Evolutionary conservation across 2,113 vertebrate species (phyloP).

Genomic region (Rhizomys pruinosus): DNA sequence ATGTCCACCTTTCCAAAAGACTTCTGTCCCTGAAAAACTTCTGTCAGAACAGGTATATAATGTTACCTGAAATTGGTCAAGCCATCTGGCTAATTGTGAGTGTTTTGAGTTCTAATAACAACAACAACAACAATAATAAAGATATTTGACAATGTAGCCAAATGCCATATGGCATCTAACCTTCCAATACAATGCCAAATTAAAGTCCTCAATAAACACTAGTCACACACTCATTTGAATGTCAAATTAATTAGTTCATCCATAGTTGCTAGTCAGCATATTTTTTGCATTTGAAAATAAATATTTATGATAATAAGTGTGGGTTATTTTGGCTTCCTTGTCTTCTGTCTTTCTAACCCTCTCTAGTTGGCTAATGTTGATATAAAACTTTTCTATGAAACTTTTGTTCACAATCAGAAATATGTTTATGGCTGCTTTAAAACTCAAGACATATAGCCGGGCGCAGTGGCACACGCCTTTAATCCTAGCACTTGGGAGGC

Average conservation of each 20-base stretch:
- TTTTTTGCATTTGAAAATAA: slow-evolving; percentile 39
- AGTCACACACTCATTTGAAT: slow-evolving; percentile 19
- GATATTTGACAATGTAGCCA: background rate
- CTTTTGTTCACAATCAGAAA: background rate
- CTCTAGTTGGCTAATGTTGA: background rate
- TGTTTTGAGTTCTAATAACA: slow-evolving; percentile 17
- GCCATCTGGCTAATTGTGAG: background rate
- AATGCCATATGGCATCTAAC: background rate
- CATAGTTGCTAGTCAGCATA: background rate
- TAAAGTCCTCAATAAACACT: slow-evolving; percentile 22
- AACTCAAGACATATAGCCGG: no score
- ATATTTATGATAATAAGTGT: no score
- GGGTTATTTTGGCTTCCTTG: background rate
- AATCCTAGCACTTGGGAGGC: no score
- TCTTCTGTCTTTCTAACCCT: background rate
- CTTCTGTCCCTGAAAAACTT: background rate
- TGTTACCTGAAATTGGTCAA: slow-evolving; percentile 9
- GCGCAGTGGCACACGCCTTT: no score
- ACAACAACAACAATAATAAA: slow-evolving; percentile 51
- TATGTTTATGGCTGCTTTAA: background rate
- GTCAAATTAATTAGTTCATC: slow-evolving; percentile 12
- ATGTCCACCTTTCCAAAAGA: background rate
- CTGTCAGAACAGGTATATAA: background rate
- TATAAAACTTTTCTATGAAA: background rate
- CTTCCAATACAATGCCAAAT: slow-evolving; percentile 26